phyloP scores from a whole-genome alignment of 2,113 vertebrate species.

The Paracanthobrama guichenoti region DNA sequence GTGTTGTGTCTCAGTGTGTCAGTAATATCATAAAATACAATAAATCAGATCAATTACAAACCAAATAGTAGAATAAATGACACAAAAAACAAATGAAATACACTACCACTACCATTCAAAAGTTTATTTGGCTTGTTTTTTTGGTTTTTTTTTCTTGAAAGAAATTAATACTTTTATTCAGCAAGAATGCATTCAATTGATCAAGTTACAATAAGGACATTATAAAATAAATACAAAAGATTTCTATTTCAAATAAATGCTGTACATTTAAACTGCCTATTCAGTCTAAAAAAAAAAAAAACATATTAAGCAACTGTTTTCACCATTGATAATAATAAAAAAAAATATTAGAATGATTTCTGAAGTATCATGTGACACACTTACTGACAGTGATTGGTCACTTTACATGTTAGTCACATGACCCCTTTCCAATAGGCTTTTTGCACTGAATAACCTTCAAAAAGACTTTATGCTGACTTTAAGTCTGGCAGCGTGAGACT shows the following conservation, averaged over 20 bases:
- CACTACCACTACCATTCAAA: background rate
- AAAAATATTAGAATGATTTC: background rate
- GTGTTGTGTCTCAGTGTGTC: background rate
- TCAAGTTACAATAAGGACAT: background rate
- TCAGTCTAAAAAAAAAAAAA: background rate
- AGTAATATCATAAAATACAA: background rate
- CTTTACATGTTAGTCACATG: background rate
- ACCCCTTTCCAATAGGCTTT: background rate
- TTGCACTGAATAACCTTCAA: background rate
- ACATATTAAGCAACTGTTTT: background rate
- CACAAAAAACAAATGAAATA: background rate
- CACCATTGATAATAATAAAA: background rate
- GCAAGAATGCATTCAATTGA: background rate
- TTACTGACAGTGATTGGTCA: no score
- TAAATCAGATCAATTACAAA: background rate
- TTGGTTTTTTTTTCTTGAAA: background rate
- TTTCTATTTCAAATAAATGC: background rate
- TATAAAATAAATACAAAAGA: background rate
- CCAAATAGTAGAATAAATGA: background rate
- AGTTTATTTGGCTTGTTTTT: background rate
- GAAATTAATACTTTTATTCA: background rate
- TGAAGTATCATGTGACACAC: background rate
- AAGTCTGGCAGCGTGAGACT: background rate
- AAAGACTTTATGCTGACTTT: background rate
- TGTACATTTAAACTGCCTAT: background rate